Evolutionary conservation across 1,140 invertebrate genomes (phyloP), one percentile per base, ranked within the genome.

Genomic region (Drosophila orena): DNA sequence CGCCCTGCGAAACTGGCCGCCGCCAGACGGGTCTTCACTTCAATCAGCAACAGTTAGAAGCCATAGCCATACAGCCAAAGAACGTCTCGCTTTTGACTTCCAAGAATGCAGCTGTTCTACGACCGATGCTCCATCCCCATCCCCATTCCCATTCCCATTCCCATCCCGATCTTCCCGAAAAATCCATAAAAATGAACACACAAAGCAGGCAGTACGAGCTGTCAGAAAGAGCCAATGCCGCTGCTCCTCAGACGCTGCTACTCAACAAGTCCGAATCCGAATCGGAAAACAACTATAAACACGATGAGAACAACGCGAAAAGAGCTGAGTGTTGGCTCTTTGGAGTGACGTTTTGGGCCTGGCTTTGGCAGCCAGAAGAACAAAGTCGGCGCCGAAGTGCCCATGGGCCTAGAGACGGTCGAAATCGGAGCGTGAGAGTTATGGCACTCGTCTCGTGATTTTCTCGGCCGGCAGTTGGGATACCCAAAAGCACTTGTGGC

Each of bases 181-280:
- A 54, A 72, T 56, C 59, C 83, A 83, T 86, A 86, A 79, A 86
- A 89, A 77, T 79, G 83, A 83, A 86, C 62, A 89, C 79, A 86
- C 66, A 89, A 79, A 83, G 79, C 83, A 83, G 55, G 83, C 75
- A 17, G 15, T 4, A 20, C 6, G 17, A 66, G 76, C 83, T 86
- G 83, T 86, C 83, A 86, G 72, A 77, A 76, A 76, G 78, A 76
- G 74, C 73, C 79, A 68, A 81, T 76, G 79, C 58, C 78, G 50
- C 34, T 57, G 75, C 54, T 75, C 58, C 69, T 70, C 74, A 86
- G 81, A 77, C 81, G 81, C 81, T 86, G 37, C 37, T 38, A 85
- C 81, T 88, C 81, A 85, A 20, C 24, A 35, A 37, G 22, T 20
- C 59, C 20, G 7, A 30, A 47, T 43, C 11, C 30, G 38, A 27